phyloP scores from a whole-genome alignment of 2,113 vertebrate species.

The Herpailurus yagouaroundi region DNA sequence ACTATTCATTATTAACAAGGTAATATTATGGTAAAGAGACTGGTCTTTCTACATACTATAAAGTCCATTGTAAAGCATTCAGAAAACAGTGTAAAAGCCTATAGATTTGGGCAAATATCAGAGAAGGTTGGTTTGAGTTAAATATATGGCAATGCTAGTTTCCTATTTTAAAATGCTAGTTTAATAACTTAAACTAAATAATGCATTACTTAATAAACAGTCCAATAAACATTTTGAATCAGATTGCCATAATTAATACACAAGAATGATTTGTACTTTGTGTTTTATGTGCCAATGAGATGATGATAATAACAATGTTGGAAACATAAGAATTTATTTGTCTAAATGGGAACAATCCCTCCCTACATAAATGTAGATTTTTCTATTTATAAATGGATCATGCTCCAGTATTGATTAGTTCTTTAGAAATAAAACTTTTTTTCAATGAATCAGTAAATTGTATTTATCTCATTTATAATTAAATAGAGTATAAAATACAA shows the following conservation, averaged over 20 bases:
- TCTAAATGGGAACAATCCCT: neutral
- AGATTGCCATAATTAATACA: neutral
- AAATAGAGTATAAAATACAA: constrained; percentile 6
- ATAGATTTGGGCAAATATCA: neutral
- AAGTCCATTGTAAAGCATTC: constrained; percentile 31
- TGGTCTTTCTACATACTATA: neutral
- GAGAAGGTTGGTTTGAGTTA: neutral
- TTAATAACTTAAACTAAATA: constrained; percentile 44
- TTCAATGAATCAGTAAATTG: neutral
- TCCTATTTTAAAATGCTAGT: neutral
- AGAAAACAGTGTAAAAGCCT: neutral
- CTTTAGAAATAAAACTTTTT: neutral
- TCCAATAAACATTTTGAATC: neutral
- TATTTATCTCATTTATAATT: neutral
- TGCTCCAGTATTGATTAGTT: neutral
- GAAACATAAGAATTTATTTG: neutral
- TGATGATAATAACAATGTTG: neutral
- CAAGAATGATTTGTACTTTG: neutral
- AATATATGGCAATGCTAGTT: neutral
- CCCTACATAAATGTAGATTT: neutral
- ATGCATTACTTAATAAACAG: constrained; percentile 25
- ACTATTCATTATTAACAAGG: neutral
- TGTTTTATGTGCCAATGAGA: neutral
- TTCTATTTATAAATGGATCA: neutral
- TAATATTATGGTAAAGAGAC: neutral